These are phyloP conservation scores for Tragelaphus imberbis DNA, from an alignment of 2,113 vertebrate species.

Conservation along the genomic window DNA sequence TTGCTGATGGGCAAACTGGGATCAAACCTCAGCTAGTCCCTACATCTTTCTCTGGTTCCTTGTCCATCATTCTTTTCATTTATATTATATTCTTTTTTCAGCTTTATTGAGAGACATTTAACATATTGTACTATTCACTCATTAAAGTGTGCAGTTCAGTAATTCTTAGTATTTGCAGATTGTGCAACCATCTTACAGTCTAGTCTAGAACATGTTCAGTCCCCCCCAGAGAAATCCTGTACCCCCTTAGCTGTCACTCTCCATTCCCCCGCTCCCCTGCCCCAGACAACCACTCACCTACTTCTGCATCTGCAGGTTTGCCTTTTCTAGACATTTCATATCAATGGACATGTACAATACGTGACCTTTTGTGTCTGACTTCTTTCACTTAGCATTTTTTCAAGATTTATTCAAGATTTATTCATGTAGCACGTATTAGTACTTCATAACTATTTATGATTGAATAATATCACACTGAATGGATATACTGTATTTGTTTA, in stretches of 20 bases:
- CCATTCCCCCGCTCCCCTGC: not conserved
- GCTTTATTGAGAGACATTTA: not conserved
- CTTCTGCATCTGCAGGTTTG: not conserved
- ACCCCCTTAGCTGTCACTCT: not conserved
- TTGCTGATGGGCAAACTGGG: not conserved
- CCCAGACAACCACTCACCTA: not conserved
- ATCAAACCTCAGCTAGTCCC: not conserved
- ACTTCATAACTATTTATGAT: not conserved
- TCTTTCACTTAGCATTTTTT: not conserved
- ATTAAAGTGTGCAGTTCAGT: not conserved
- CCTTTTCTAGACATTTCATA: not conserved
- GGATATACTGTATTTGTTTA: not conserved
- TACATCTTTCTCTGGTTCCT: not conserved
- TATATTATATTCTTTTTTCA: not conserved
- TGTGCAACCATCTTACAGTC: not conserved
- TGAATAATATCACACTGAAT: not conserved
- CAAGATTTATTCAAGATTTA: not conserved
- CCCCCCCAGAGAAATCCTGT: not conserved
- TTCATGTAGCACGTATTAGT: not conserved
- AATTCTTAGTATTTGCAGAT: not conserved
- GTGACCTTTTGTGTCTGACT: not conserved
- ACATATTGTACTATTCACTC: not conserved
- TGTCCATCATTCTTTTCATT: not conserved
- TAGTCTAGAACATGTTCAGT: not conserved
- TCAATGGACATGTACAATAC: not conserved